phyloP scores from a whole-genome alignment of 2,888 invertebrate species.

The Napeogenes inachia region DNA sequence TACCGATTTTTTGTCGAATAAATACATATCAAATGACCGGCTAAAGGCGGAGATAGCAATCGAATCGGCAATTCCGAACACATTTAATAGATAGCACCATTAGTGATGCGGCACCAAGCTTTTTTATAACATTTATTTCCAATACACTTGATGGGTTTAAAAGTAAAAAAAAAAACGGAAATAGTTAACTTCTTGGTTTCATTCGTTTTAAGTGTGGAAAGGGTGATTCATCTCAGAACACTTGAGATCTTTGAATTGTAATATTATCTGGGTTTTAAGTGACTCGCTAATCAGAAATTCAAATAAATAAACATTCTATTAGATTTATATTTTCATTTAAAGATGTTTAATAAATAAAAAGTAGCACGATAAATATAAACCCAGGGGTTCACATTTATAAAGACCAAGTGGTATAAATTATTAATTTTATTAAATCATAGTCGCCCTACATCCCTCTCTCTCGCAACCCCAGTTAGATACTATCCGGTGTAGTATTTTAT shows the following conservation, averaged over 20 bases:
- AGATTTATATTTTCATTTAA: too few species aligned
- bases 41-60: constrained; percentile 48
- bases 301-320: too few species aligned
- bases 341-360: too few species aligned
- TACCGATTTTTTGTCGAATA: constrained; percentile 12
- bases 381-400: background rate
- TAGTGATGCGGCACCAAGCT: constrained; percentile 37
- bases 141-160: background rate
- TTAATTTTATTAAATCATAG: constrained; percentile 2
- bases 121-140: constrained; percentile 4
- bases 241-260: too few species aligned
- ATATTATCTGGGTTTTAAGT: too few species aligned
- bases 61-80: constrained; percentile 57
- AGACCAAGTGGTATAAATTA: constrained; percentile 1
- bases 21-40: constrained; percentile 45
- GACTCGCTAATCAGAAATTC: too few species aligned
- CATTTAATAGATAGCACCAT: constrained; percentile 67
- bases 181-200: background rate
- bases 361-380: background rate
- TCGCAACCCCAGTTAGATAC: constrained; percentile 14
- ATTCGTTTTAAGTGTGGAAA: background rate
- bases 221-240: too few species aligned
- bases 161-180: too few species aligned
- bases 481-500: constrained; percentile 16
- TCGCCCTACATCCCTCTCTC: constrained; percentile 6